Percentiles rank a stretch among this genome's conserved stretches.
phyloP scores from a whole-genome alignment of 2,888 invertebrate species.

The Rhamnusium bicolor region DNA sequence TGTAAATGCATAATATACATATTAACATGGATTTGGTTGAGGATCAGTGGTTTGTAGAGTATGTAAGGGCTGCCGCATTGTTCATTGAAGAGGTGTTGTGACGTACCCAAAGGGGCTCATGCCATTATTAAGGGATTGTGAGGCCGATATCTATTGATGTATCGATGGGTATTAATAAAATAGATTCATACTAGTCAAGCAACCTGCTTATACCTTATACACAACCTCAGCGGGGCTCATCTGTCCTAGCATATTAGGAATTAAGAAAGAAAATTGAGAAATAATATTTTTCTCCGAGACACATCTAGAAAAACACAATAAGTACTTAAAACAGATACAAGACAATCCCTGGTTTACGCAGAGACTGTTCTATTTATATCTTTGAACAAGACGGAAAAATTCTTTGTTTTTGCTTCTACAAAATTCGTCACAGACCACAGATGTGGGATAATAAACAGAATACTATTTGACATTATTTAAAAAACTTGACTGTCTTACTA shows the following conservation, averaged over 20 bases:
- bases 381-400: too few relatives aligned
- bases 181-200: conserved; percentile 6
- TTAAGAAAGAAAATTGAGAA: background rate
- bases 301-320: too few relatives aligned
- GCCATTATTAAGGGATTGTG: conserved; percentile 62
- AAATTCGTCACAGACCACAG: too few relatives aligned
- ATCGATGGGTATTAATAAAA: conserved; percentile 60
- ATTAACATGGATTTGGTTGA: conserved; percentile 66
- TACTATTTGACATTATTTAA: too few relatives aligned
- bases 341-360: too few relatives aligned
- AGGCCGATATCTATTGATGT: conserved; percentile 64
- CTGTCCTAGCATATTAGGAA: background rate
- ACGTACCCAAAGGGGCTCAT: conserved; percentile 62
- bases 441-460: too few relatives aligned
- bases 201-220: background rate
- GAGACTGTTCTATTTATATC: too few relatives aligned
- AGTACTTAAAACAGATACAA: too few relatives aligned
- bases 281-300: too few relatives aligned
- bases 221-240: background rate
- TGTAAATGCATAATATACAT: conserved; percentile 63
- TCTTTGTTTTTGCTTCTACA: too few relatives aligned
- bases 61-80: conserved; percentile 61
- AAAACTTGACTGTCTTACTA: too few relatives aligned
- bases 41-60: conserved; percentile 65
- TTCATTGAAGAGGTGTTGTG: conserved; percentile 68